phyloP scores from a whole-genome alignment of 2,888 invertebrate genomes.

The Stegophylla sp. region DNA sequence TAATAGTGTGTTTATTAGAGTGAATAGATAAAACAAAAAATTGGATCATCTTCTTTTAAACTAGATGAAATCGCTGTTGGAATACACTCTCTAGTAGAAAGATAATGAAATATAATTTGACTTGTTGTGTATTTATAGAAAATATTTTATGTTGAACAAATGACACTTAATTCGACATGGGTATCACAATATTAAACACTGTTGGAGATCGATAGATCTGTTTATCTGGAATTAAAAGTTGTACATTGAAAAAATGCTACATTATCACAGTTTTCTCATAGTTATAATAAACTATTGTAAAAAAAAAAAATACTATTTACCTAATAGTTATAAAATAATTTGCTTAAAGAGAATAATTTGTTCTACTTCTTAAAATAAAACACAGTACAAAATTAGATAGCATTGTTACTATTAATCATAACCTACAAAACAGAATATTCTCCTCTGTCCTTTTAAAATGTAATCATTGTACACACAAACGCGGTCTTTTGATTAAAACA shows the following conservation, averaged over 20 bases:
- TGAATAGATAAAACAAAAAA: neutral
- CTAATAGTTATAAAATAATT: no score
- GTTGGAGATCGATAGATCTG: neutral
- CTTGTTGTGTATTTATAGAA: neutral
- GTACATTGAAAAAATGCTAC: neutral
- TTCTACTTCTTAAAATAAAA: no score
- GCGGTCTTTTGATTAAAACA: no score
- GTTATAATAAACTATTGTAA: neutral
- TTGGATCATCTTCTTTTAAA: neutral
- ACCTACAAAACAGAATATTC: no score
- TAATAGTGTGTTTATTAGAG: neutral
- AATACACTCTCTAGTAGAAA: neutral
- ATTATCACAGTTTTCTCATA: neutral
- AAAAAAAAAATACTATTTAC: neutral
- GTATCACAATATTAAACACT: neutral
- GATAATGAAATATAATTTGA: neutral
- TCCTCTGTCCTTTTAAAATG: no score
- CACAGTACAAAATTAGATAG: no score
- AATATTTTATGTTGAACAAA: neutral
- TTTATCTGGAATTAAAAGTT: neutral
- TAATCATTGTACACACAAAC: no score
- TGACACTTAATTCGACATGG: neutral
- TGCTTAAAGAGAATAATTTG: no score
- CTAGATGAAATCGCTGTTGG: neutral
- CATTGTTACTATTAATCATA: no score